phyloP scores from a whole-genome alignment of 2,797 vertebrate species.

The Percopsis omiscomaycus region DNA sequence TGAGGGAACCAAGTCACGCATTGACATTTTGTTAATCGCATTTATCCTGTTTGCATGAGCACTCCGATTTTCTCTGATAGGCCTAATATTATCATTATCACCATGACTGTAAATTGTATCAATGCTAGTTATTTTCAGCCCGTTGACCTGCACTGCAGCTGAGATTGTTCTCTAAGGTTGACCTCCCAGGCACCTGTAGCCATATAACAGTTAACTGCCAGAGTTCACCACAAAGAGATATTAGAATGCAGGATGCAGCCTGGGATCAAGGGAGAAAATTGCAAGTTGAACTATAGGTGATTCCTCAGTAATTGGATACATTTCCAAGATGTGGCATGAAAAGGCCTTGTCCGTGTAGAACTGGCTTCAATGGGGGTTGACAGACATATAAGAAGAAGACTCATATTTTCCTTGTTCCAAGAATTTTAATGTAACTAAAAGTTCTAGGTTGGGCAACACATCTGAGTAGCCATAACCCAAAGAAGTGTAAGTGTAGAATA shows the following conservation, averaged over 20 bases:
- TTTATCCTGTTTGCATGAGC: conserved; percentile 56
- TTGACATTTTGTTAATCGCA: conserved; percentile 74
- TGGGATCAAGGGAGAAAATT: conserved; percentile 62
- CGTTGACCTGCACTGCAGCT: conserved; percentile 52
- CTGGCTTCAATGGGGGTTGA: conserved; percentile 33
- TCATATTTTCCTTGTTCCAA: conserved; percentile 28
- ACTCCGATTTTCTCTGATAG: conserved; percentile 53
- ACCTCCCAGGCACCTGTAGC: conserved; percentile 35
- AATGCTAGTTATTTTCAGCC: conserved; percentile 60
- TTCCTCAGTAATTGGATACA: conserved; percentile 73
- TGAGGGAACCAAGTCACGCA: conserved; percentile 63
- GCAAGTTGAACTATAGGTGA: conserved; percentile 69
- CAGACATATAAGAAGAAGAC: conserved; percentile 25
- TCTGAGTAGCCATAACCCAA: too few species aligned
- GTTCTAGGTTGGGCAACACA: neutral
- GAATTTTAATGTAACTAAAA: conserved; percentile 12
- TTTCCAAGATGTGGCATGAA: conserved; percentile 58
- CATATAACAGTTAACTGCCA: conserved; percentile 60
- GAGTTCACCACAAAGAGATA: conserved; percentile 51
- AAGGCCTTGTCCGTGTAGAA: conserved; percentile 47
- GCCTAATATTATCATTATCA: conserved; percentile 59
- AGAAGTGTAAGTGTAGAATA: too few species aligned
- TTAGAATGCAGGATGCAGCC: conserved; percentile 69
- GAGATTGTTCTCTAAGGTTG: conserved; percentile 37
- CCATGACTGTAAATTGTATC: conserved; percentile 58